Percentiles rank a stretch among this genome's conserved stretches.
phyloP scores from a whole-genome alignment of 2,113 vertebrate species.

The Strigops habroptila region DNA sequence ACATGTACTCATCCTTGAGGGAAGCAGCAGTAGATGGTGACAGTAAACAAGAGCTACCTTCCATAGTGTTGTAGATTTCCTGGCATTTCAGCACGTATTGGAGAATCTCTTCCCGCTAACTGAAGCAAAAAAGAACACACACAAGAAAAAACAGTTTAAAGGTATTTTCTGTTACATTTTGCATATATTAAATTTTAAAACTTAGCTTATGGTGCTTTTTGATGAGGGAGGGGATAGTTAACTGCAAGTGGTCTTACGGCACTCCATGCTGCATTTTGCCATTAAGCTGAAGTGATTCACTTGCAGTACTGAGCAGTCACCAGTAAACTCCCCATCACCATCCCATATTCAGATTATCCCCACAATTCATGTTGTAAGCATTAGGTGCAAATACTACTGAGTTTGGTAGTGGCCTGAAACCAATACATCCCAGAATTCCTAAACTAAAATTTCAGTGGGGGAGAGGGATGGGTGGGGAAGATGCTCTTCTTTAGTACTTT shows the following conservation, averaged over 20 bases:
- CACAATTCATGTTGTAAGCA: background rate
- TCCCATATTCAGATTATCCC: background rate
- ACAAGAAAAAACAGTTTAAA: background rate
- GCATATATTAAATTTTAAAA: background rate
- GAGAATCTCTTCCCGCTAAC: conserved; percentile 95
- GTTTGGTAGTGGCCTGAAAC: background rate
- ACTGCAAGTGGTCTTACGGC: background rate
- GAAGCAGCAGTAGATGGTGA: background rate
- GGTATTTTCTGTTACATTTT: background rate
- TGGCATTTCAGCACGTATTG: conserved; percentile 89
- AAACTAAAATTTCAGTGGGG: background rate
- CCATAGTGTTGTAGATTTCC: conserved; percentile 97
- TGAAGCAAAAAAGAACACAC: conserved; percentile 47
- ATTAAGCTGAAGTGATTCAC: background rate
- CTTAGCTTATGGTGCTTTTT: background rate
- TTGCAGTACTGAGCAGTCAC: background rate
- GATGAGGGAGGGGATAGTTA: background rate
- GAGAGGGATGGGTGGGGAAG: background rate
- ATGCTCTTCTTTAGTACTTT: background rate
- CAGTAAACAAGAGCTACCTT: conserved; percentile 75
- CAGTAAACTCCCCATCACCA: background rate
- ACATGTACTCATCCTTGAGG: background rate
- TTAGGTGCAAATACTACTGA: background rate
- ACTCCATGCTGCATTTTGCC: background rate
- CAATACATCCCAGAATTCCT: background rate